phyloP scores from a whole-genome alignment of 2,888 invertebrate species.

The Synanthedon myopaeformis region DNA sequence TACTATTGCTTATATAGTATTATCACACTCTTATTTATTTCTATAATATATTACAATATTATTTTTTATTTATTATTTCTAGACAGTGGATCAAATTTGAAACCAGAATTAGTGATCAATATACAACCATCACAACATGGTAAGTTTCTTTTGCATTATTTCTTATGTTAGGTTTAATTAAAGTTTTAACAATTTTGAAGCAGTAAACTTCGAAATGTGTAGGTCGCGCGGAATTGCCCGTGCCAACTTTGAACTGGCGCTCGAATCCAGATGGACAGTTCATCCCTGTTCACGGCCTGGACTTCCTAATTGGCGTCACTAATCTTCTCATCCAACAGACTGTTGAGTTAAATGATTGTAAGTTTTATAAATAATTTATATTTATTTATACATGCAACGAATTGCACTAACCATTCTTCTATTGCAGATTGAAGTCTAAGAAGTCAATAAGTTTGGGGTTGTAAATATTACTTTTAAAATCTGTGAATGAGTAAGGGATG shows the following conservation, averaged over 20 bases:
- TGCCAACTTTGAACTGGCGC: slow-evolving; percentile 72
- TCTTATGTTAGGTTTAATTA: no score
- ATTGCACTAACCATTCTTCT: no score
- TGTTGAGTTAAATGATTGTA: slow-evolving; percentile 81
- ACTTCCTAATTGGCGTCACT: slow-evolving; percentile 77
- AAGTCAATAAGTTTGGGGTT: no score
- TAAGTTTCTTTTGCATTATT: slow-evolving; percentile 15
- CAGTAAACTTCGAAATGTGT: no score
- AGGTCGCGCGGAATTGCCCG: slow-evolving; percentile 67
- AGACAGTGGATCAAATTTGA: slow-evolving; percentile 37
- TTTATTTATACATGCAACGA: neutral
- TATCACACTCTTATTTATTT: no score
- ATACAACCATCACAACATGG: slow-evolving; percentile 42
- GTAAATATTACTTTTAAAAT: no score
- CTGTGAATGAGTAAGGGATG: neutral
- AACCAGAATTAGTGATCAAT: slow-evolving; percentile 50
- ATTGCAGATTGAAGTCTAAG: neutral
- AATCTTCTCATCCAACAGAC: slow-evolving; percentile 83
- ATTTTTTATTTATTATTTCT: slow-evolving; percentile 13
- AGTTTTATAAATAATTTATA: slow-evolving; percentile 21
- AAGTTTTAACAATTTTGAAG: no score
- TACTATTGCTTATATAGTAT: no score
- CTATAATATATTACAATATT: no score
- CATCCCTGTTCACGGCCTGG: slow-evolving; percentile 75
- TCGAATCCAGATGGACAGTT: slow-evolving; percentile 69